These are phyloP conservation scores for Aphodius granarius DNA, from an alignment of 2,888 invertebrate species.

Conservation along the genomic window DNA sequence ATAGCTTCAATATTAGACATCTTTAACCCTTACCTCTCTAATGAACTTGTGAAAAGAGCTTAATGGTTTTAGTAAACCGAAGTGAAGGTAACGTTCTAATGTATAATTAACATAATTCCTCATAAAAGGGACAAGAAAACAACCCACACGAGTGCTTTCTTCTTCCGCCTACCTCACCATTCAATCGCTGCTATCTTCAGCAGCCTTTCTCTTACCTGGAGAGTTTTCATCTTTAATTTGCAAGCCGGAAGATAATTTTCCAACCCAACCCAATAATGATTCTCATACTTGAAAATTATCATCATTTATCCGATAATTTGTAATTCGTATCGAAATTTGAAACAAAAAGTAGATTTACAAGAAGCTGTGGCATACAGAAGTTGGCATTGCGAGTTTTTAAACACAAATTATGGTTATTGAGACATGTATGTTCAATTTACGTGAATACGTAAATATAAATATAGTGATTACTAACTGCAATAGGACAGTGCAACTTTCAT, in stretches of 20 bases:
- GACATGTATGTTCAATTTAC: no score
- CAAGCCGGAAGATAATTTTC: neutral
- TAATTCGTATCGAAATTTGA: no score
- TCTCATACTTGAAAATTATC: neutral
- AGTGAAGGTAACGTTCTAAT: neutral
- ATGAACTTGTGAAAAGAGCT: neutral
- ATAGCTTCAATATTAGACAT: no score
- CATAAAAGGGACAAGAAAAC: neutral
- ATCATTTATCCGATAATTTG: neutral
- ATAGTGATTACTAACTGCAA: no score
- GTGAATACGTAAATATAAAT: no score
- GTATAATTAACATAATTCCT: neutral
- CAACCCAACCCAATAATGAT: no score
- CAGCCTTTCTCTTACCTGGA: neutral
- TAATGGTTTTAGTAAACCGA: neutral
- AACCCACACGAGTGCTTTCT: neutral
- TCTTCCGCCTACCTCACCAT: neutral
- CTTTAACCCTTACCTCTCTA: no score
- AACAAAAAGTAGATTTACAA: no score
- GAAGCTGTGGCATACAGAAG: no score
- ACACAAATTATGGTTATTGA: no score
- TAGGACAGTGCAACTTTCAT: no score
- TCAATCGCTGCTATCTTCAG: neutral
- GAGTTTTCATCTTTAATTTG: neutral
- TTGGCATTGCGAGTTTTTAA: no score